A percentile compares a stretch with the other conserved stretches of the same genome.
These are phyloP conservation scores for Callaeas wilsoni DNA, from an alignment of 2,113 vertebrate species.

Conservation along the genomic window DNA sequence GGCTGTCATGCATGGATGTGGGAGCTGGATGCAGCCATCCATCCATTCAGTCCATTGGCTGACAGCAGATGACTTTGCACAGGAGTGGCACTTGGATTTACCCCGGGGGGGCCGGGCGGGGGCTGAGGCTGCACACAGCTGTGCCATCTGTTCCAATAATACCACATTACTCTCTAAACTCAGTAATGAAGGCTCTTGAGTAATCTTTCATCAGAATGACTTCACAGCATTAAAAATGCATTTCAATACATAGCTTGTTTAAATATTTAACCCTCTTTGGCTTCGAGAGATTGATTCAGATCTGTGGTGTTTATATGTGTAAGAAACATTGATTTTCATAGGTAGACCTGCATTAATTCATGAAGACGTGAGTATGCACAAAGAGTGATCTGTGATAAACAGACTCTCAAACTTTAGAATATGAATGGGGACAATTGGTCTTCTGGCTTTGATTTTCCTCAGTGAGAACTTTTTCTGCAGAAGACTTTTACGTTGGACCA, in stretches of 20 bases:
- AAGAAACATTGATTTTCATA: conserved; percentile 76
- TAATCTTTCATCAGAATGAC: conserved; percentile 81
- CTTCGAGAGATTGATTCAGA: conserved; percentile 77
- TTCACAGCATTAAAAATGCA: conserved; percentile 81
- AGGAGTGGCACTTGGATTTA: conserved; percentile 72
- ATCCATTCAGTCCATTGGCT: conserved; percentile 68
- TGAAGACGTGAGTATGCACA: conserved; percentile 42
- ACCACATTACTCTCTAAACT: conserved; percentile 78
- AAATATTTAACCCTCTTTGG: conserved; percentile 83
- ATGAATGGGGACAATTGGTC: conserved; percentile 22
- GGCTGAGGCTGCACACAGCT: conserved; percentile 71
- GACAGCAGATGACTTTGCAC: conserved; percentile 67
- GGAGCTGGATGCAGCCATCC: conserved; percentile 38
- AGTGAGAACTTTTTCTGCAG: background rate
- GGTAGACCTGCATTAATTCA: conserved; percentile 67
- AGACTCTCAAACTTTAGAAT: conserved; percentile 49
- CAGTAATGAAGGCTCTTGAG: conserved; percentile 79
- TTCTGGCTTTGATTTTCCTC: conserved; percentile 42
- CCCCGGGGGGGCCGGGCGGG: conserved; percentile 36
- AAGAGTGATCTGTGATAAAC: conserved; percentile 50
- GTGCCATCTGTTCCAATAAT: conserved; percentile 81
- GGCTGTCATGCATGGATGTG: conserved; percentile 1
- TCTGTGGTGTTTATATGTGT: conserved; percentile 70
- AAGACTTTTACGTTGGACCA: background rate
- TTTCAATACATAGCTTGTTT: conserved; percentile 81